phyloP scores from a whole-genome alignment of 2,113 vertebrate species.

The Rhinolophus ferrumequinum region DNA sequence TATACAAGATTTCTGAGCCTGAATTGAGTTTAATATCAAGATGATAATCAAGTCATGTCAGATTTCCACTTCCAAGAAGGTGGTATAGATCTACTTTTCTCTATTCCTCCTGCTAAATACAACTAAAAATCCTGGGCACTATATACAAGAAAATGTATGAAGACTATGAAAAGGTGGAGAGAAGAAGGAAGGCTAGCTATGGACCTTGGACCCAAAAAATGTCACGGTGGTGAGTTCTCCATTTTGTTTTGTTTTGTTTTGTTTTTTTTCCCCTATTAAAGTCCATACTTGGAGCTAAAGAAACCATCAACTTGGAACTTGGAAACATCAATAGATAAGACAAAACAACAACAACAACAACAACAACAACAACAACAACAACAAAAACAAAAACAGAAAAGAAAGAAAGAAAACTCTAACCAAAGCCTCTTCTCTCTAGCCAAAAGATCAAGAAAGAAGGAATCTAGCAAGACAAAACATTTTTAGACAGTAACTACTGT shows the following conservation, averaged over 20 bases:
- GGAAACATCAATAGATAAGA: background rate
- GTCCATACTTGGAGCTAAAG: background rate
- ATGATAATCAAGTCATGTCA: background rate
- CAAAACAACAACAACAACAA: too few relatives aligned
- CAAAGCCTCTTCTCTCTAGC: background rate
- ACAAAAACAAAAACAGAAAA: background rate
- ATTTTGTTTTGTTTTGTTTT: background rate
- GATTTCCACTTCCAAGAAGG: background rate
- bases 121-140: background rate
- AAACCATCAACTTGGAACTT: background rate
- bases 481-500: background rate
- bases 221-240: background rate
- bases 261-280: background rate
- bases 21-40: background rate
- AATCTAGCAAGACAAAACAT: background rate
- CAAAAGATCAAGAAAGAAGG: background rate
- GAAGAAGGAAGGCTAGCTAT: background rate
- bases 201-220: background rate
- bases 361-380: too few relatives aligned
- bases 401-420: background rate
- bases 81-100: background rate
- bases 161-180: background rate
- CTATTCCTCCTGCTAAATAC: background rate
- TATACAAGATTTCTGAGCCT: background rate
- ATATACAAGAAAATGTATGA: background rate